Evolutionary conservation across 2,113 vertebrate genomes (phyloP), one percentile per base, ranked within the genome.

Genomic region (Notothenia rossii): DNA sequence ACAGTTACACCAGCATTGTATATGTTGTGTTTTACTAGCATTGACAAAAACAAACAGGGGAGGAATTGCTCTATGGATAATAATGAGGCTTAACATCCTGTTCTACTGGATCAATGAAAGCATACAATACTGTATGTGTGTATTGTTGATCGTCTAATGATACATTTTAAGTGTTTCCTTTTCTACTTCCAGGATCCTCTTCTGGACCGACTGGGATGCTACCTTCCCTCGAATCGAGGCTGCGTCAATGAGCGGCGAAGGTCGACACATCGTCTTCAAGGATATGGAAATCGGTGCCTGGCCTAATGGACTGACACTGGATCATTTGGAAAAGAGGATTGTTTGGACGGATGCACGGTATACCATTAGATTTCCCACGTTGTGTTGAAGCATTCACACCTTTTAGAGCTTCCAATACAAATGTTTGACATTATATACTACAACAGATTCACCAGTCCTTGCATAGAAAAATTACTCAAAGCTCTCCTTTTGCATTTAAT

Each of bases 141-240:
- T 40, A 40, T 40, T 40, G 36, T 15, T 20, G 13, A 6, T 17
- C 46, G 17, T 73, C 53, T 10, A 53, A 10, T 10, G 3, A 66
- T 77, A 0, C 9, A 5, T 56, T 25, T 14, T 66, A 62, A 79
- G 6, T 58, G 10, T 10, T 72, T 17, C 25, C 11, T 65, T 55
- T 79, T 62, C 11, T 68, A 20, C 67, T 73, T 66, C 17, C 54
- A 99, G 98, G 89, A 98, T 99, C 89, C 94, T 99, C 22, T 99
- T 99, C 94, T 99, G 98, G 98, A 99, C 98, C 4, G 98, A 99
- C 92, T 99, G 98, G 98, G 98, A 99, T 91, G 97, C 98, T 25
- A 98, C 96, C 55, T 99, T 99, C 84, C 98, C 98, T 74, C 97
- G 98, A 25, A 99, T 99, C 1, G 98, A 99, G 77, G 98, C 97